These are phyloP conservation scores for Galagoides demidoff DNA, from an alignment of 2,797 vertebrate species.

Conservation along the genomic window DNA sequence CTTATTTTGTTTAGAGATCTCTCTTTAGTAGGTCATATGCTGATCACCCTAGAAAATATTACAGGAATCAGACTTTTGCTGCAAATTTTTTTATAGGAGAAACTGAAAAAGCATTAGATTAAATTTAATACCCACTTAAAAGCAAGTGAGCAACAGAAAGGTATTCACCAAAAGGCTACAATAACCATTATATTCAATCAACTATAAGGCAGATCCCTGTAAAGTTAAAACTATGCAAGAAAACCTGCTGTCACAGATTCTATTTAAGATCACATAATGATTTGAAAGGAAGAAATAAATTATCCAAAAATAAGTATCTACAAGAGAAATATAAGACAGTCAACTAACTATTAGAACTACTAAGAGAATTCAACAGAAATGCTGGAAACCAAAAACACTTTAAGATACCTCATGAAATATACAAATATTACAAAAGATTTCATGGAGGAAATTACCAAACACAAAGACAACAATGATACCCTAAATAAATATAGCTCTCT, in stretches of 20 bases:
- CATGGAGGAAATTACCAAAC: not conserved
- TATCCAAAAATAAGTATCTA: conserved; percentile 25
- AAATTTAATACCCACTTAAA: conserved; percentile 33
- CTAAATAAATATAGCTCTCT: not conserved
- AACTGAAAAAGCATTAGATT: conserved; percentile 29
- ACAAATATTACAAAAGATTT: not conserved
- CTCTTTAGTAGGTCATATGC: conserved; percentile 66
- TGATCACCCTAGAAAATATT: conserved; percentile 82
- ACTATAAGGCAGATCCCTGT: not conserved
- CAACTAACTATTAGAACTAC: not conserved
- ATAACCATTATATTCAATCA: conserved; percentile 28
- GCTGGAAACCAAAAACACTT: conserved; percentile 9
- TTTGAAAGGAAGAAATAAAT: not conserved
- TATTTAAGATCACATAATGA: not conserved
- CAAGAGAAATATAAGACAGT: not conserved
- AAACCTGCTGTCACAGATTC: not conserved
- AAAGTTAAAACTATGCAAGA: not conserved
- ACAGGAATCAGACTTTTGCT: conserved; percentile 78
- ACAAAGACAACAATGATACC: not conserved
- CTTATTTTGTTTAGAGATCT: conserved; percentile 57
- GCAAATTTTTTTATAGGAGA: conserved; percentile 70
- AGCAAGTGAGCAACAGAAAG: not conserved
- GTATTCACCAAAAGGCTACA: not conserved
- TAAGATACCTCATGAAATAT: not conserved
- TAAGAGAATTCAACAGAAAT: conserved; percentile 23